Conservation (phyloP, 1,140 invertebrate genomes). For the Lepidurus couesii region DNA sequence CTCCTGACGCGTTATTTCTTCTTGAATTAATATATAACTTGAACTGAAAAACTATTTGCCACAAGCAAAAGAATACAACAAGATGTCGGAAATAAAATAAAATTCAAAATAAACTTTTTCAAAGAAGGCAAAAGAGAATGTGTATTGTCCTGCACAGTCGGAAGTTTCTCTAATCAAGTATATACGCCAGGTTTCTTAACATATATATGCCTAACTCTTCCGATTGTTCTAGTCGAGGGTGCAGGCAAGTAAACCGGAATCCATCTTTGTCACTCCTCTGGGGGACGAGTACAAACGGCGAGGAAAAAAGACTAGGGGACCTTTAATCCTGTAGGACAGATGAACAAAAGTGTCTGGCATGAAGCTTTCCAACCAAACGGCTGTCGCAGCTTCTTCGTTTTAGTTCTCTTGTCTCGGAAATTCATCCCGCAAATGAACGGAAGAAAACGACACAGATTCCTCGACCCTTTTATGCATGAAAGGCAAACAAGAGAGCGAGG, state of each 20-base stretch:
- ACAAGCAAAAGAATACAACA: not conserved
- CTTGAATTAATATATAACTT: not conserved
- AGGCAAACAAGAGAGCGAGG: constrained; percentile 14
- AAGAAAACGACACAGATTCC: constrained; percentile 12
- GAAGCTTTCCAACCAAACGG: not conserved
- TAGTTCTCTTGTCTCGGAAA: not conserved
- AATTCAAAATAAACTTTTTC: not conserved
- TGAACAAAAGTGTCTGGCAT: not conserved
- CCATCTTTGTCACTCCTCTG: constrained; percentile 2
- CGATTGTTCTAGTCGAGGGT: not conserved
- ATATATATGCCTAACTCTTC: not conserved
- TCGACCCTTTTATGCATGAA: not conserved
- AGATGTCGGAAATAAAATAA: not conserved
- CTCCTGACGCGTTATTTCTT: not conserved
- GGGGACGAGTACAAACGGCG: not conserved
- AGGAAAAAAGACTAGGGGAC: not conserved
- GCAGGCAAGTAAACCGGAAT: constrained; percentile 1
- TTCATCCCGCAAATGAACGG: constrained; percentile 10
- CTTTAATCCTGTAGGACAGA: not conserved
- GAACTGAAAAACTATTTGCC: not conserved
- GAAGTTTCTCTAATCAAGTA: not conserved
- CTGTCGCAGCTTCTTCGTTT: not conserved
- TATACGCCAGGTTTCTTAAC: not conserved
- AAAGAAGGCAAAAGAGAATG: not conserved
- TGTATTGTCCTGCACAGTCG: not conserved